Evolutionary conservation across 2,888 invertebrate species (phyloP).

Genomic region (Cremastinae sp.): DNA sequence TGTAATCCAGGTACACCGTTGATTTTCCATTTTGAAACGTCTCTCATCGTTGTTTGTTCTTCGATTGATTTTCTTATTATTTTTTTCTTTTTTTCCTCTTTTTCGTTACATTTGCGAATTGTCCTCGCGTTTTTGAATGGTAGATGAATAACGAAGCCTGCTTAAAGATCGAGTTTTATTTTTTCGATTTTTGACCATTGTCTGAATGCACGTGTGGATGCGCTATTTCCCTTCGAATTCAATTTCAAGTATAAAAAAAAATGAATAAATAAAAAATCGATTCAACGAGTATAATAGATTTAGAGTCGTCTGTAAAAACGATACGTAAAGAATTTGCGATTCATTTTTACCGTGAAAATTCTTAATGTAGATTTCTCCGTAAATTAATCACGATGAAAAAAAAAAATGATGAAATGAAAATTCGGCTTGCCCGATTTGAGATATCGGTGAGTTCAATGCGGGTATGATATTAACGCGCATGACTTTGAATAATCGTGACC

Average conservation of each 20-base stretch:
- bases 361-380: slow-evolving; percentile 22
- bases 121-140: too few relatives aligned
- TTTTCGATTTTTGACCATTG: slow-evolving; percentile 60
- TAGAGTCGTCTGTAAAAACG: slow-evolving; percentile 45
- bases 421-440: slow-evolving; percentile 32
- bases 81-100: slow-evolving; percentile 11
- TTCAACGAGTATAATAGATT: slow-evolving; percentile 38
- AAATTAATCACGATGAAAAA: slow-evolving; percentile 39
- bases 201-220: slow-evolving; percentile 65
- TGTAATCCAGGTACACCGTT: slow-evolving; percentile 55
- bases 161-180: too few relatives aligned
- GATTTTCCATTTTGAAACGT: slow-evolving; percentile 29
- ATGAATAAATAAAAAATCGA: slow-evolving; percentile 15
- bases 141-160: too few relatives aligned
- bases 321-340: slow-evolving; percentile 10
- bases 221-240: slow-evolving; percentile 59
- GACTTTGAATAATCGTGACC: slow-evolving; percentile 49
- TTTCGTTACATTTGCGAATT: too few relatives aligned
- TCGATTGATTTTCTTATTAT: too few relatives aligned
- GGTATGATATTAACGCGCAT: slow-evolving; percentile 17
- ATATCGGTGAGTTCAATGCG: slow-evolving; percentile 31
- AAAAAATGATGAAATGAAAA: slow-evolving; percentile 6
- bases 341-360: slow-evolving; percentile 2
- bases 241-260: slow-evolving; percentile 52
- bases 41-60: slow-evolving; percentile 1